phyloP scores from a whole-genome alignment of 2,797 vertebrate genomes.

The Lerista edwardsae region DNA sequence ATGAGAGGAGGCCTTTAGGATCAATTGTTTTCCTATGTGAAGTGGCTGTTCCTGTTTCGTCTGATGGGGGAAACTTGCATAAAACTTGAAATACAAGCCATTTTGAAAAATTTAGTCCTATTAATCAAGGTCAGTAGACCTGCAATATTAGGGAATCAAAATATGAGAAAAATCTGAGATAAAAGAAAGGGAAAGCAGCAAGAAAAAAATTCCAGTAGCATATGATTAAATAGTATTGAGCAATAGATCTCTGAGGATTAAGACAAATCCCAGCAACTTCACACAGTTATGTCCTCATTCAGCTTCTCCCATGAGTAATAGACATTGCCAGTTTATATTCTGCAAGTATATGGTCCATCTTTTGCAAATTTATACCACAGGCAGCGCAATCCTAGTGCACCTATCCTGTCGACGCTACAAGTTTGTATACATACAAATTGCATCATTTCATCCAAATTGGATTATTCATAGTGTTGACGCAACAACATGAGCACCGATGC shows the following conservation, averaged over 20 bases:
- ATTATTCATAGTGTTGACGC: no score
- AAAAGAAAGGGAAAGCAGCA: background rate
- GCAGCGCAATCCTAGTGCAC: no score
- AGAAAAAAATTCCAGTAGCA: background rate
- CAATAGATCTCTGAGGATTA: background rate
- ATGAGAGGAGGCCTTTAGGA: background rate
- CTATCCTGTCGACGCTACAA: no score
- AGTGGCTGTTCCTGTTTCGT: background rate
- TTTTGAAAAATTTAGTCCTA: background rate
- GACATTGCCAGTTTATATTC: background rate
- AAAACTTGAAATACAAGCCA: background rate
- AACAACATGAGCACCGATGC: no score
- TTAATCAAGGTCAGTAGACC: background rate
- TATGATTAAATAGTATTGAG: background rate
- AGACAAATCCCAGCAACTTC: background rate
- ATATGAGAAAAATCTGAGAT: background rate
- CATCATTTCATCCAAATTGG: no score
- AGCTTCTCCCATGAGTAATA: background rate
- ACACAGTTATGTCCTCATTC: background rate
- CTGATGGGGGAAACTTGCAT: constrained; percentile 2
- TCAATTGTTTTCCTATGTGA: background rate
- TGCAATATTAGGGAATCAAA: constrained; percentile 6
- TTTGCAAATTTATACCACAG: background rate
- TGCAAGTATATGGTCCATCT: background rate
- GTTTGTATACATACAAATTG: no score